A percentile compares a stretch with the other conserved stretches of the same genome.
These are phyloP conservation scores for Chlamydotis undulata DNA, from an alignment of 2,113 vertebrate genomes.

Conservation along the genomic window DNA sequence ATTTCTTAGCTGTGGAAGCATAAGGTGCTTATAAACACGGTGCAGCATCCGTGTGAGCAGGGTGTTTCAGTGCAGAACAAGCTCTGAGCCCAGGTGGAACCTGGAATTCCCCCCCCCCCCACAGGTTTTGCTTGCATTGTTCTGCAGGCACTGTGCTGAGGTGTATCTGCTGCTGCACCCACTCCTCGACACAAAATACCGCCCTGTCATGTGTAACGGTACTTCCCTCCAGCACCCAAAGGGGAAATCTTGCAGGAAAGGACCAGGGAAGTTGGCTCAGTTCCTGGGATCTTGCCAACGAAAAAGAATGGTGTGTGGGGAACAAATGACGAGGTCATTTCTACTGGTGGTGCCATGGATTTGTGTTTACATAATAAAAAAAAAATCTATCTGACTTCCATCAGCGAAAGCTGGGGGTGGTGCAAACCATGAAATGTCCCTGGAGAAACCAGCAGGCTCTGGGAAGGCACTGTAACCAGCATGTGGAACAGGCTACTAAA, in stretches of 20 bases:
- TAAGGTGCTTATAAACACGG: background rate
- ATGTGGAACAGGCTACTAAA: background rate
- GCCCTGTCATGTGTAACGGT: rapidly evolving
- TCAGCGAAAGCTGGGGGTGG: background rate
- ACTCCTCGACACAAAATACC: background rate
- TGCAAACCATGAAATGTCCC: background rate
- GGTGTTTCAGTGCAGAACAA: background rate
- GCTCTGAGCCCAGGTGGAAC: background rate
- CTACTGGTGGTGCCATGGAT: background rate
- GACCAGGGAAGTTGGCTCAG: rapidly evolving
- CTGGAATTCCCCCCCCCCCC: background rate
- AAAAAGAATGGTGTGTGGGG: background rate
- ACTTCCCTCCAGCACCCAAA: background rate
- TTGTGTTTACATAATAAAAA: background rate
- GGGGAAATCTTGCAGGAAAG: background rate
- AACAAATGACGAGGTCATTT: background rate
- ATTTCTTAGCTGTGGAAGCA: background rate
- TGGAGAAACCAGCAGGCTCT: background rate
- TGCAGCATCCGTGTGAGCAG: background rate
- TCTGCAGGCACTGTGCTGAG: background rate
- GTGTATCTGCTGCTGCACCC: background rate
- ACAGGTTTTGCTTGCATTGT: no score
- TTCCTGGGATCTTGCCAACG: background rate
- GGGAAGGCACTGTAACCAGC: background rate
- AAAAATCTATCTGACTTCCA: background rate